A percentile compares a stretch with the other conserved stretches of the same genome.
phyloP scores from a whole-genome alignment of 2,113 vertebrate genomes.

The Sylvilagus bachmani region DNA sequence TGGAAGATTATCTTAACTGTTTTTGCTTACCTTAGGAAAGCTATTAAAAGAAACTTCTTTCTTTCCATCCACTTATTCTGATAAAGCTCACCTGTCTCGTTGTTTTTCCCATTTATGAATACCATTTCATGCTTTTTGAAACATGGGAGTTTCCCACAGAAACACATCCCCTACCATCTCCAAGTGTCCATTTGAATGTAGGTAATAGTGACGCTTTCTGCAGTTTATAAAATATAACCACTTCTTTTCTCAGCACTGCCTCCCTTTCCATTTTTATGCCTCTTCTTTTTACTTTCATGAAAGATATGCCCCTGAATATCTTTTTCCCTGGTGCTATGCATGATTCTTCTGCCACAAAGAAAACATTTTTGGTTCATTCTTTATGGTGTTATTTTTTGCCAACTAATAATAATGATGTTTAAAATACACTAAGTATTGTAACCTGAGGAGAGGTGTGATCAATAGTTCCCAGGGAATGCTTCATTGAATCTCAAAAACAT shows the following conservation, averaged over 20 bases:
- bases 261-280: background rate
- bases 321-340: background rate
- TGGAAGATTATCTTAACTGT: too few relatives aligned
- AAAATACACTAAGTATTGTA: background rate
- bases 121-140: background rate
- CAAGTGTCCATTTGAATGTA: background rate
- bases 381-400: background rate
- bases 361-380: background rate
- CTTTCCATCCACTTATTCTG: background rate
- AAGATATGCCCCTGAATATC: background rate
- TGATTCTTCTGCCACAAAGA: background rate
- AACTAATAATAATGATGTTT: background rate
- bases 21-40: too few relatives aligned
- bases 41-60: too few relatives aligned
- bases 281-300: background rate
- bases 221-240: background rate
- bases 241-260: too few relatives aligned
- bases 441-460: background rate
- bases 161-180: background rate
- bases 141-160: background rate
- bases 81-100: background rate
- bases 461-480: background rate
- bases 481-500: background rate
- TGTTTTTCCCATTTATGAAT: background rate
- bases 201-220: accelerated